Base-by-base conservation (phyloP, 2,888 invertebrate genomes). In the Apamea monoglypha region DNA sequence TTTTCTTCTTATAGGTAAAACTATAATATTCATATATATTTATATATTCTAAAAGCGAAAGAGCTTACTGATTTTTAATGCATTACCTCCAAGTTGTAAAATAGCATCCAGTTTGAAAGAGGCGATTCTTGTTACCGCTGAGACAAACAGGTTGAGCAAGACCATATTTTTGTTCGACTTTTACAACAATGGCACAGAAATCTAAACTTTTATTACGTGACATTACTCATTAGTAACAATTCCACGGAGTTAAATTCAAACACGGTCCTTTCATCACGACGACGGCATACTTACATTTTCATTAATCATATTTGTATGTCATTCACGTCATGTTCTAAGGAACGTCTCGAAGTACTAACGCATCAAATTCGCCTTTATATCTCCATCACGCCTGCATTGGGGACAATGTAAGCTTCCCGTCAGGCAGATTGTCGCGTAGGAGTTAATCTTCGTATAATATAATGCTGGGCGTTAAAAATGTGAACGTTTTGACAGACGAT, bases 391-490 rank as follows among this genome's bases (percentile, higher is more conserved):
- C 85, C 81, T 83, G 82, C 86, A 90, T 92, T 91, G 83, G 86
- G 90, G 90, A 92, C 91, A 92, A 92, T 92, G 90, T 91, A 91
- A 89, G 91, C 92, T 94, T 94, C 94, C 94, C 92, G 93, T 91
- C 92, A 87, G 50, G 74, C 69, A 86, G 91, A 93, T 92, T 93
- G 91, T 82, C 89, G 93, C 91, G 95, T 95, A 92, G 96, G 95
- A 92, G 93, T 90, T 88, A 89, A 90, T 92, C 92, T 92, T 89
- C 87, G 88, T 91, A 92, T 85, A 91, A 89, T 84, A 87, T 86
- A 86, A 88, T 82, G 61, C 76, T 78, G 81, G 81, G 78, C 85
- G 87, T 90, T 89, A 91, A 91, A 90, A 92, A 91, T 90, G 86
- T 91, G 84, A 89, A 87, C 90, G 83, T 88, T 93, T 91, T 91